Evolutionary conservation across 2,888 invertebrate genomes (phyloP).

Genomic region (Drosophila paramelanica): DNA sequence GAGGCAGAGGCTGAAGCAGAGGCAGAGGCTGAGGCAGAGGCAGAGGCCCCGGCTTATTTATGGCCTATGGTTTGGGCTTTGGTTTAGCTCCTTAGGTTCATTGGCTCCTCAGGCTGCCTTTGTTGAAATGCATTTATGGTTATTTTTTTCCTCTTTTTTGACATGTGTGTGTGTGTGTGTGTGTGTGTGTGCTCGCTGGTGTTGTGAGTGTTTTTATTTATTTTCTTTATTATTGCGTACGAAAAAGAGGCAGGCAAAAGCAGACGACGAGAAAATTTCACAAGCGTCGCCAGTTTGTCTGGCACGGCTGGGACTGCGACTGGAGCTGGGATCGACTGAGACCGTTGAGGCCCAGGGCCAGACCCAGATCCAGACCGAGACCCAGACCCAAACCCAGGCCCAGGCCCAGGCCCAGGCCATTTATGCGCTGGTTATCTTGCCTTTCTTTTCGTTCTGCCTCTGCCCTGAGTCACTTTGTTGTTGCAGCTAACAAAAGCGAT

Average conservation of each 20-base stretch:
- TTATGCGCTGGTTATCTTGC: conserved; percentile 69
- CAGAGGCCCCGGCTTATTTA: conserved; percentile 65
- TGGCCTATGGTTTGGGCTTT: conserved; percentile 70
- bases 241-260: conserved; percentile 59
- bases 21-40: conserved; percentile 11
- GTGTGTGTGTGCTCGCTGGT: conserved; percentile 37
- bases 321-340: conserved; percentile 11
- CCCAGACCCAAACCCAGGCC: conserved; percentile 18
- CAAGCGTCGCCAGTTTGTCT: conserved; percentile 84
- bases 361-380: conserved; percentile 26
- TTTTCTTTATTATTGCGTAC: conserved; percentile 76
- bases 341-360: conserved; percentile 18
- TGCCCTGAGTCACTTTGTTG: conserved; percentile 56
- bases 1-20: not conserved
- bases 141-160: conserved; percentile 40
- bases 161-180: conserved; percentile 15
- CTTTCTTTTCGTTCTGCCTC: conserved; percentile 57
- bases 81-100: conserved; percentile 73
- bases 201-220: conserved; percentile 64
- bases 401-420: conserved; percentile 45
- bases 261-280: conserved; percentile 75
- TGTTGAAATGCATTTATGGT: conserved; percentile 78
- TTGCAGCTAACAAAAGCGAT: conserved; percentile 56
- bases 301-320: conserved; percentile 65
- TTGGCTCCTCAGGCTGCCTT: conserved; percentile 71